Base-by-base conservation (phyloP, 23 tunicate genomes). In the Ciona savignyi region DNA sequence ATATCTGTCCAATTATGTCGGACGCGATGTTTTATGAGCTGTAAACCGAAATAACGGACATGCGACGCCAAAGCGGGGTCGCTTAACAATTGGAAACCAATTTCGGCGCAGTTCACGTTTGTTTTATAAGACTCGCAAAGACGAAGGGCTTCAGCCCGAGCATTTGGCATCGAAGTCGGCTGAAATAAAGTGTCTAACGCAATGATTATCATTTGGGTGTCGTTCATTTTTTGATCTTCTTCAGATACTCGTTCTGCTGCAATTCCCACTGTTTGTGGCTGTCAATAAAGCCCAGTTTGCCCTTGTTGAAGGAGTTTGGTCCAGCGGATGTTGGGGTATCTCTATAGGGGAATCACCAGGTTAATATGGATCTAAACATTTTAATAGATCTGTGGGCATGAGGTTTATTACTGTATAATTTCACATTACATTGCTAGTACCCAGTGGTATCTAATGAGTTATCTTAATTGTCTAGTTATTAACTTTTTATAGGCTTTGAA, bases 291-390 rank as follows among this genome's bases (percentile, higher is more conserved):
- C 97, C 97, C 3, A 91, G 82, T 60, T 77, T 91, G 29, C 97
- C 91, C 71, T 91, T 91, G 87, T 91, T 91, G 72, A 91, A 91
- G 1, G 97, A 91, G 64, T 91, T 91, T 9, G 97, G 97, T 4
- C 97, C 97, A 56, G 97, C 79, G 21, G 97, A 91, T 3, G 97
- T 91, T 22, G 97, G 97, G 2, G 97, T 91, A 24, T 91, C 65
- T 67, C 97, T 91, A 67, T 23, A 67, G 0, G 67, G 70, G n/a
- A 75, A 60, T 27, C 34, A 15, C 11, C n/a, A n/a, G n/a, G n/a
- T n/a, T n/a, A n/a, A n/a, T n/a, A n/a, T n/a, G n/a, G n/a, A n/a
- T n/a, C n/a, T n/a, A n/a, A n/a, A n/a, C n/a, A n/a, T n/a, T n/a
- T n/a, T n/a, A n/a, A n/a, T n/a, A n/a, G n/a, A n/a, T n/a, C n/a